Evolutionary conservation across 2,888 invertebrate genomes (phyloP).

Genomic region (Eupithecia dodoneata): DNA sequence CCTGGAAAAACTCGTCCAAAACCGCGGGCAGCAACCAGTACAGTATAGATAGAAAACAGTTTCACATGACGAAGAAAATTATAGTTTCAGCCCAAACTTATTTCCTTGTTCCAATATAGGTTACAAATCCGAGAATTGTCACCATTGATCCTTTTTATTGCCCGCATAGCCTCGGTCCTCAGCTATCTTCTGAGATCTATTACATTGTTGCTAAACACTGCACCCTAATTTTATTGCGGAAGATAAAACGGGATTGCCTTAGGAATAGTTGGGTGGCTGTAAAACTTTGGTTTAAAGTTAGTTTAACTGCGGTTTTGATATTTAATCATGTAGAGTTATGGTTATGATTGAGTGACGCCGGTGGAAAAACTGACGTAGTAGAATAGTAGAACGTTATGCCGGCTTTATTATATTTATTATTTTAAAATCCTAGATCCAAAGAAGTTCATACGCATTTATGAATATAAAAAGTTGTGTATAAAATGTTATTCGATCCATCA

Average conservation of each 20-base stretch:
- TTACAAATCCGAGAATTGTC: slow-evolving; percentile 34
- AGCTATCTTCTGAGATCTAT: slow-evolving; percentile 33
- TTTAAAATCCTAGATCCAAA: no score
- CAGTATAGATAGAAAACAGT: not conserved
- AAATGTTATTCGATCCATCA: no score
- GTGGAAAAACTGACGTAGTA: not conserved
- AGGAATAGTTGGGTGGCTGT: slow-evolving; percentile 21
- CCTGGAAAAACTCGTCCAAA: not conserved
- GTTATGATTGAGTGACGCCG: slow-evolving; percentile 15
- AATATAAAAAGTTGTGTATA: no score
- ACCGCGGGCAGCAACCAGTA: not conserved
- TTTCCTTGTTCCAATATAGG: slow-evolving; percentile 21
- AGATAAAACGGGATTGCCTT: slow-evolving; percentile 37
- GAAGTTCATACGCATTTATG: no score
- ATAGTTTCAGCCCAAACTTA: not conserved
- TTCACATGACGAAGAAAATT: not conserved
- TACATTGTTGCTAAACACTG: slow-evolving; percentile 43
- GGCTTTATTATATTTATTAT: not conserved
- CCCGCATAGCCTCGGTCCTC: slow-evolving; percentile 24
- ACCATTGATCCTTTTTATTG: slow-evolving; percentile 34
- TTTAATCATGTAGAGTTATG: slow-evolving; percentile 17
- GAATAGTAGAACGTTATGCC: not conserved
- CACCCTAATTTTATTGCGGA: slow-evolving; percentile 41
- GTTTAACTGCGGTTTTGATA: slow-evolving; percentile 28
- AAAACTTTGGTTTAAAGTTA: slow-evolving; percentile 25